Percentiles rank a stretch among this genome's conserved stretches.
Evolutionary conservation across 2,113 vertebrate species (phyloP).

Genomic region (Gavialis gangeticus): DNA sequence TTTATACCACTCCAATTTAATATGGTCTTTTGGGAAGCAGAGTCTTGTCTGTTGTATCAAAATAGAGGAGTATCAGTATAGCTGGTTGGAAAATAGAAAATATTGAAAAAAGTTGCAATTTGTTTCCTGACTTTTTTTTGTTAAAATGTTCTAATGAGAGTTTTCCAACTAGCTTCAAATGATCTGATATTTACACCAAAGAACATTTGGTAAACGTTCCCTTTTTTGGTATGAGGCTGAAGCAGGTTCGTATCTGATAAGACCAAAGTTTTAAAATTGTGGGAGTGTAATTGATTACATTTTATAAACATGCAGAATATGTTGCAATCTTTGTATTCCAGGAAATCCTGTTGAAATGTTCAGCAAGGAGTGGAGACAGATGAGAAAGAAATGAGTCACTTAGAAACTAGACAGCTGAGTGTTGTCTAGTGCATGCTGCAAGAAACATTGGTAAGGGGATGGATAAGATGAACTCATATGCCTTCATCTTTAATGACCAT

Average conservation of each 20-base stretch:
- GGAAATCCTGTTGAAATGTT: not conserved
- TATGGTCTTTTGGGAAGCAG: not conserved
- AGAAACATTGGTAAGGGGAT: not conserved
- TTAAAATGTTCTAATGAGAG: not conserved
- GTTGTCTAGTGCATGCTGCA: not conserved
- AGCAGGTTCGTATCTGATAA: constrained; percentile 35
- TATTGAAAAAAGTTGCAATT: not conserved
- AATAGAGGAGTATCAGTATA: not conserved
- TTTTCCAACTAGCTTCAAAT: not conserved
- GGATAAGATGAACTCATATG: not conserved
- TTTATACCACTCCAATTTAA: not conserved
- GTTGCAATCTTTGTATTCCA: not conserved
- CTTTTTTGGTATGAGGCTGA: not conserved
- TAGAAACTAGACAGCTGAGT: not conserved
- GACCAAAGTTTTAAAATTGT: not conserved
- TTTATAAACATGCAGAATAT: not conserved
- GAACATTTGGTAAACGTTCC: not conserved
- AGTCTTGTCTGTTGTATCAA: not conserved
- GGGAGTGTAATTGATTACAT: not conserved
- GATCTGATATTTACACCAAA: not conserved
- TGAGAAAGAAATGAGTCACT: not conserved
- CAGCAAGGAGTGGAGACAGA: not conserved
- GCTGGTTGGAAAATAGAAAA: not conserved
- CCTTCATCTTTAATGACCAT: not conserved
- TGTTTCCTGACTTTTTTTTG: not conserved